Evolutionary conservation across 2,888 invertebrate species (phyloP), one percentile per base, ranked within the genome.

Genomic region (Erannis defoliaria): DNA sequence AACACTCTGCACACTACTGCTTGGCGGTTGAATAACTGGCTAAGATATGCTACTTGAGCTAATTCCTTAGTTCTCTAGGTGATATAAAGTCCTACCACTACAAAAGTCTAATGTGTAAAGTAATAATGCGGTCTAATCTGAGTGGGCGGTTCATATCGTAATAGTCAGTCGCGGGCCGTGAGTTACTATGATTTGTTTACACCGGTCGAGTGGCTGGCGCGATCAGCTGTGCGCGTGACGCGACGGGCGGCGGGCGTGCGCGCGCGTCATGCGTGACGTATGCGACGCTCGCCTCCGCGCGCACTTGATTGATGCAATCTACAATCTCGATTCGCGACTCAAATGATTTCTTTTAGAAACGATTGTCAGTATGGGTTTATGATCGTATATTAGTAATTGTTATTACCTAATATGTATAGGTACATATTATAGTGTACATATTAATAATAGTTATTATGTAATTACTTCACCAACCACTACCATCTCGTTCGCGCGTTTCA

Each of bases 181-280:
- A 76, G 74, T 75, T 89, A 90, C 89, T 90, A 90, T 89, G 88
- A 88, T 90, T 89, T 90, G 90, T 90, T 91, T 90, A 90, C 88
- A 77, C 80, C 76, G 78, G 76, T 73, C 77, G 81, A 78, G 81
- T 75, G 79, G 74, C 73, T 75, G 59, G 79, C 75, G 80, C 86
- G 85, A 90, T 89, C 90, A 90, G 90, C 90, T 90, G 90, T 67
- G 78, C 79, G 79, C 63, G 79, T 87, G 88, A 86, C 87, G 89
- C 74, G 80, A 58, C 53, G 64, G 64, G 55, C 49, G 63, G 67
- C 55, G 69, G 71, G 62, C 74, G 73, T 75, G 82, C 77, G 78
- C 65, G 66, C 72, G 73, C 83, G 81, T 80, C 81, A 80, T 71
- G 31, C 49, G 72, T 84, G 83, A 82, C 82, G 66, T 62, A 58